Base-by-base conservation (phyloP, 2,797 vertebrate genomes). In the Dendrocincla tyrannina region DNA sequence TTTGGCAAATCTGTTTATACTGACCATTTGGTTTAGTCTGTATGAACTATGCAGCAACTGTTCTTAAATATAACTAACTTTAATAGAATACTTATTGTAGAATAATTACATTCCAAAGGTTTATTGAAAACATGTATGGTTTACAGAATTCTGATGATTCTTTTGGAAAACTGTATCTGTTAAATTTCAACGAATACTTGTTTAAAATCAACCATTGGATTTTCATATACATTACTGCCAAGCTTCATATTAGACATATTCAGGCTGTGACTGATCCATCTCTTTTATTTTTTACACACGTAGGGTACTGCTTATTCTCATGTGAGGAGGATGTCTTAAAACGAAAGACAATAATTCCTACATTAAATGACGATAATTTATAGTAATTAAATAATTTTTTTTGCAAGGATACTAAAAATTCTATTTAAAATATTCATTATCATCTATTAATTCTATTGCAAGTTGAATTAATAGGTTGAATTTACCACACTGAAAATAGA, bases 71-170 rank as follows among this genome's bases (percentile, higher is more conserved):
- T 58, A 90, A 62, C 49, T 63, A 62, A n/a, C 44, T 89, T 82
- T 42, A 89, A 73, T 59, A 75, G 18, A 42, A 91, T 92, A 88
- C 20, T 66, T 89, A 72, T 49, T 91, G 63, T 50, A 81, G 67
- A 80, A 88, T 85, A 92, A 88, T 76, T 96, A 14, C 17, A 62
- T 95, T 96, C 66, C 85, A 96, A 94, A 89, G 83, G 30, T 85
- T 85, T 94, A 93, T 93, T 94, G 73, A 84, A 96, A 94, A 90
- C 59, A 81, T 47, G 8, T 59, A 82, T 28, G 49, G 41, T 81
- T 82, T 89, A 89, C 23, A 37, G 56, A 88, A 37, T 62, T 88
- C 82, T 70, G 49, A 72, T 35, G 66, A 88, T 41, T 79, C 64
- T 90, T 70, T 89, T 78, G 42, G 30, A 94, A 89, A 97, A 91